Evolutionary conservation across 2,113 vertebrate species (phyloP), one percentile per base, ranked within the genome.

Genomic region (Pelusios castaneus): DNA sequence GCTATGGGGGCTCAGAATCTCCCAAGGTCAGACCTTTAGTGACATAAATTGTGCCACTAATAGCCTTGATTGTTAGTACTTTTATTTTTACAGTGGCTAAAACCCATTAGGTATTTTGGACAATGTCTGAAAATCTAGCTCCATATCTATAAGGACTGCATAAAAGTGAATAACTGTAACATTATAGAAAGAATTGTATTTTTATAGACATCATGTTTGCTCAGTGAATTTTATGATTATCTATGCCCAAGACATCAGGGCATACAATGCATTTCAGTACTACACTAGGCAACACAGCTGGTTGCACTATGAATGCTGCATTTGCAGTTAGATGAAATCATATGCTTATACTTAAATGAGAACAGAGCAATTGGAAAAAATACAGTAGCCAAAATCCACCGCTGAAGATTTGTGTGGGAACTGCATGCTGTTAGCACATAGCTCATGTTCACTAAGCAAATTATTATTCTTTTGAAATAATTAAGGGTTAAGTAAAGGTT

Each of bases 391-490:
- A 49, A 0, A 19, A 43, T 41, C 8, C 14, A 4, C 21, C 16
- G 76, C 79, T 2, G 5, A 70, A 70, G 81, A 43, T 34, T 8
- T 21, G 29, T 5, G 12, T 9, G 67, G 63, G 82, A 38, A 45
- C 29, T 24, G 80, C 49, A 89, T 29, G 60, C 89, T 2, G 78
- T 12, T 43, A 83, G 90, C 1, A 0, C 5, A 5, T 89, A 81
- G 47, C 88, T 96, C 85, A 49, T 21, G 55, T 77, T 90, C 84
- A 19, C 89, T 84, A 84, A 89, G 93, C 93, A 90, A 95, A 94
- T 96, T 84, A 89, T 60, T 93, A 91, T 94, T 87, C 92, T 95
- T 90, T 67, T 58, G 93, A 83, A 93, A 91, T 91, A 91, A 91
- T 67, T 3, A 52, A 90, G 82, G 51, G 92, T 79, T 95, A 92